Base-by-base conservation (phyloP, 2,113 vertebrate species). In the Tetrax tetrax region DNA sequence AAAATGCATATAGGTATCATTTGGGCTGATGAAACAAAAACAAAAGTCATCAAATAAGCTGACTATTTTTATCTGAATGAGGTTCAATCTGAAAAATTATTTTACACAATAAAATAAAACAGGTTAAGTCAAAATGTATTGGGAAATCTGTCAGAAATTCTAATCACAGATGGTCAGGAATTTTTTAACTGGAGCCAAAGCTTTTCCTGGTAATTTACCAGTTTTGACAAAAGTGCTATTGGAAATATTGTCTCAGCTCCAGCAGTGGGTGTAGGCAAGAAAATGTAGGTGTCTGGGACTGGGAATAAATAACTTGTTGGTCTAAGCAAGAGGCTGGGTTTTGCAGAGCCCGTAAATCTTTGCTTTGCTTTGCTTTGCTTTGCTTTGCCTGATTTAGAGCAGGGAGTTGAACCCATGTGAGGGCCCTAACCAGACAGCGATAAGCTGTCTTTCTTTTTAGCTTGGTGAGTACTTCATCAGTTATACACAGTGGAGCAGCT, bases 401-500 rank as follows among this genome's bases (percentile, higher is more conserved):
- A 61, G 19, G 24, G 38, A 70, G 63, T 8, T 54, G 54, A 81
- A 74, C 6, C 12, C 43, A 77, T 29, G 76, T 29, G 86, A 93
- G 28, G 51, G 37, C 37, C 51, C 68, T 81, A 77, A 77, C 59
- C 76, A 92, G 89, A 95, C 56, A 70, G 83, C 9, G 87, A 72
- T 93, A 89, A 92, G 76, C 88, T 66, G 63, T 43, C 54, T 56
- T 92, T 95, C 93, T 77, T 95, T 95, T 93, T 95, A 97, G 71
- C 76, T 78, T 68, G 76, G 63, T 89, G 89, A 90, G 83, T 93
- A 87, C 78, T 81, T 77, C 50, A 81, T 85, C 64, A 89, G 86
- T 38, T 83, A 77, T 51, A 87, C 38, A 43, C 18, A 57, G 27
- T 12, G 69, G 91, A 94, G 37, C n/a, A 78, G 76, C 74, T 92